Percentiles rank a stretch among this genome's conserved stretches.
These are phyloP conservation scores for Diorhabda elongata DNA, from an alignment of 1,140 invertebrate species.

Conservation along the genomic window DNA sequence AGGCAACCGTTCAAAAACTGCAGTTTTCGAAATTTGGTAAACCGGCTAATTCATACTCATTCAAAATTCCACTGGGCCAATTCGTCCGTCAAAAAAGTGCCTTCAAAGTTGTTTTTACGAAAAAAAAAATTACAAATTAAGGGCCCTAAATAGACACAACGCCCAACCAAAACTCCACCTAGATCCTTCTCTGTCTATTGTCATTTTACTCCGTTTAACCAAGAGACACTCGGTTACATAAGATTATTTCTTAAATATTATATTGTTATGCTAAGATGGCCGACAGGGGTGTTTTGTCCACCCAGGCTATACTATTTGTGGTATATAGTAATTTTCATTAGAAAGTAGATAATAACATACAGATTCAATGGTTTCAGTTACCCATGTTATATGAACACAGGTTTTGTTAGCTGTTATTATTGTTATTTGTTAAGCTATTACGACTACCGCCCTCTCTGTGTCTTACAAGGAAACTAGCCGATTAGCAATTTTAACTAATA, in stretches of 20 bases:
- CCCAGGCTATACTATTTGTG: slow-evolving; percentile 47
- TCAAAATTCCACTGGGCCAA: slow-evolving; percentile 69
- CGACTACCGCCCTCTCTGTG: slow-evolving; percentile 19
- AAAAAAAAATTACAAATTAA: slow-evolving; percentile 66
- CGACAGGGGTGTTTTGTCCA: slow-evolving; percentile 30
- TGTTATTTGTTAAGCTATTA: slow-evolving; percentile 44
- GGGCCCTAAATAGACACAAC: slow-evolving; percentile 77
- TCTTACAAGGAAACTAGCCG: slow-evolving; percentile 27
- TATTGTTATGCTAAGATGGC: slow-evolving; percentile 49
- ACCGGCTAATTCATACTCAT: slow-evolving; percentile 52
- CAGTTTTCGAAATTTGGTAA: slow-evolving; percentile 61
- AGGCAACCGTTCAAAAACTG: slow-evolving; percentile 49
- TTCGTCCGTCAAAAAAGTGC: slow-evolving; percentile 85
- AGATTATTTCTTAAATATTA: slow-evolving; percentile 51
- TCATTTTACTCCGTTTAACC: slow-evolving; percentile 39
- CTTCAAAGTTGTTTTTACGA: slow-evolving; percentile 81
- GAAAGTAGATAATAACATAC: slow-evolving; percentile 48
- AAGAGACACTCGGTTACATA: slow-evolving; percentile 46
- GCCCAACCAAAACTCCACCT: slow-evolving; percentile 61
- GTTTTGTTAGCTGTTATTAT: slow-evolving; percentile 45
- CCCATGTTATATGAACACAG: slow-evolving; percentile 43
- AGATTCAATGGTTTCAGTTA: slow-evolving; percentile 47
- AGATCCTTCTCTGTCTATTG: slow-evolving; percentile 50
- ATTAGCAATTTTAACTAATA: slow-evolving; percentile 10
- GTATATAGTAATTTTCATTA: slow-evolving; percentile 50